Evolutionary conservation across 2,888 invertebrate species (phyloP).

Genomic region (Alitta virens): DNA sequence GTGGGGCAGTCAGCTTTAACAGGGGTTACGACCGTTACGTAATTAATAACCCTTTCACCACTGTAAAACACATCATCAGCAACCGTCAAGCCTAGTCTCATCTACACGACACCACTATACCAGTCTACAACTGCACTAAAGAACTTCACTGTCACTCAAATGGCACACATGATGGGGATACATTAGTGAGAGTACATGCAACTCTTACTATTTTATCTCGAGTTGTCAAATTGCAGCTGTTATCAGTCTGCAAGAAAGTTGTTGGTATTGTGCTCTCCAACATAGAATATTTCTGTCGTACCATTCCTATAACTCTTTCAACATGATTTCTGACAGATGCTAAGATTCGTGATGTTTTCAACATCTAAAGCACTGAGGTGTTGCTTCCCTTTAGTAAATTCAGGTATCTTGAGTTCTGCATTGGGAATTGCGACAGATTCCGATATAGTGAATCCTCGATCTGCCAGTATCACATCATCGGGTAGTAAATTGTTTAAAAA

Average conservation of each 20-base stretch:
- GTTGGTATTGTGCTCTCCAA: constrained; percentile 24
- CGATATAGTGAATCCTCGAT: constrained; percentile 29
- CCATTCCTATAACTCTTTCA: constrained; percentile 29
- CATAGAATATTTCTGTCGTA: constrained; percentile 28
- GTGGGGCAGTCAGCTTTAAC: too few relatives aligned
- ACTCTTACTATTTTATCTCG: constrained; percentile 27
- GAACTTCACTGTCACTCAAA: too few relatives aligned
- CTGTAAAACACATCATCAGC: too few relatives aligned
- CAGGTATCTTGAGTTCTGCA: constrained; percentile 28
- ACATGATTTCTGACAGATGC: constrained; percentile 29
- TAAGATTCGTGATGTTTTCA: constrained; percentile 26
- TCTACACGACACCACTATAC: too few relatives aligned
- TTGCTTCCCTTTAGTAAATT: constrained; percentile 27
- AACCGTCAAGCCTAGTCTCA: too few relatives aligned
- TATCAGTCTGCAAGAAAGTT: constrained; percentile 13
- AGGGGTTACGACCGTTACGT: too few relatives aligned
- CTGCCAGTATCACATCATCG: constrained; percentile 30
- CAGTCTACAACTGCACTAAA: too few relatives aligned
- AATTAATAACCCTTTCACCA: too few relatives aligned
- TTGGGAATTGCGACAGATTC: constrained; percentile 25
- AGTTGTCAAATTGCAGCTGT: constrained; percentile 10
- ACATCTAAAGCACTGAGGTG: constrained; percentile 28
- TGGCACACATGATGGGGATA: constrained; percentile 17
- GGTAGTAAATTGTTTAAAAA: constrained; percentile 27
- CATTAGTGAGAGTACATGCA: constrained; percentile 12